Percentiles rank a stretch among this genome's conserved stretches.
Evolutionary conservation across 2,888 invertebrate genomes (phyloP).

Genomic region (Cosmorhoe ocellata): DNA sequence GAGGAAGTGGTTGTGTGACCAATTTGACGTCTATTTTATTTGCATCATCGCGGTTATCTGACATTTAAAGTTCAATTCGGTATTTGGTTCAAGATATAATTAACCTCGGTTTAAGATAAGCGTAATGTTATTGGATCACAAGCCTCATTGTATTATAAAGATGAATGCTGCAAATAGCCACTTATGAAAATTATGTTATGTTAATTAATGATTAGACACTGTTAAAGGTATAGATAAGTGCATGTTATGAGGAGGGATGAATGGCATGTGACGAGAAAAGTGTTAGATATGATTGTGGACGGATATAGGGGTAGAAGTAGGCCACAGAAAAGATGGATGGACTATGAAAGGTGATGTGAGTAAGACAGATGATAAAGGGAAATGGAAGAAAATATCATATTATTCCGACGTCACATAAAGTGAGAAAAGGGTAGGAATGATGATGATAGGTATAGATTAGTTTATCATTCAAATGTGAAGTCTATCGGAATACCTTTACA

Average conservation of each 20-base stretch:
- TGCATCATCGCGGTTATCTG: slow-evolving; percentile 25
- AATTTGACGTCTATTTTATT: slow-evolving; percentile 22
- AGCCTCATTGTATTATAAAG: slow-evolving; percentile 6
- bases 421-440: too few species aligned
- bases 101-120: slow-evolving; percentile 30
- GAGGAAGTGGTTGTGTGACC: slow-evolving; percentile 16
- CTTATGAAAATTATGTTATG: not conserved
- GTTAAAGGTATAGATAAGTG: too few species aligned
- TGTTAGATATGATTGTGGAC: too few species aligned
- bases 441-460: not conserved
- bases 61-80: slow-evolving; percentile 37
- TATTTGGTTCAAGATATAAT: slow-evolving; percentile 34
- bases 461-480: not conserved
- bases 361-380: too few species aligned
- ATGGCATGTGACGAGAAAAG: too few species aligned
- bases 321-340: too few species aligned
- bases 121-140: slow-evolving; percentile 7
- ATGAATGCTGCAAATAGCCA: not conserved
- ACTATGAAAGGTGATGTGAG: too few species aligned
- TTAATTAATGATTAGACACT: too few species aligned
- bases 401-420: too few species aligned
- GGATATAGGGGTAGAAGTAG: too few species aligned
- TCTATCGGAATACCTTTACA: not conserved
- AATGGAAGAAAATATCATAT: too few species aligned
- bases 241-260: too few species aligned